Conservation (phyloP, 2,797 vertebrate genomes). For the Coregonus sp. region DNA sequence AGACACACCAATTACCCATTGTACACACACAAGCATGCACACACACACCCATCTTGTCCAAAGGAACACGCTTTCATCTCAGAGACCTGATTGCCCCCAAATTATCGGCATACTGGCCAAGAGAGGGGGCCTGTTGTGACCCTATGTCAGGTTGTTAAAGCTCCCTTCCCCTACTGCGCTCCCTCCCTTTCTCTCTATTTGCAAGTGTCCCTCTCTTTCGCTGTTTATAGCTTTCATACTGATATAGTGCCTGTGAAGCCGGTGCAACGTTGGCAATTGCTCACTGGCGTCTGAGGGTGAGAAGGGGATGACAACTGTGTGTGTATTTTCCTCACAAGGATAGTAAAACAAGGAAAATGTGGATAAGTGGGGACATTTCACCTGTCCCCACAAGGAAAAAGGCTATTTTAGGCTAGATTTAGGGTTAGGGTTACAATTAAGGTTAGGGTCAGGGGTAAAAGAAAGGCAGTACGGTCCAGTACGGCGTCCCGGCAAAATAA, state of each 20-base stretch:
- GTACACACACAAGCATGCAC: conserved; percentile 8
- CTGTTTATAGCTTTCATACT: conserved; percentile 37
- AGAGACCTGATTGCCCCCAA: conserved; percentile 26
- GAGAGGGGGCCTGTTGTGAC: conserved; percentile 4
- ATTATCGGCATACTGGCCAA: conserved; percentile 17
- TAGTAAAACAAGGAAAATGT: no score
- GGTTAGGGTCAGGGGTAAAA: no score
- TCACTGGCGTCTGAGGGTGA: conserved; percentile 16
- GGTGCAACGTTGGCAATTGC: conserved; percentile 30
- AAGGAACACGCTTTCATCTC: conserved; percentile 39
- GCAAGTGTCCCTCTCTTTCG: background rate
- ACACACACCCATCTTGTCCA: conserved; percentile 35
- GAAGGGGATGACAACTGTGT: background rate
- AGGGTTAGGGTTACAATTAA: no score
- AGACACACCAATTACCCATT: conserved; percentile 4
- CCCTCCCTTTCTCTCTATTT: background rate
- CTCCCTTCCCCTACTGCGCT: background rate
- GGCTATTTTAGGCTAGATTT: no score
- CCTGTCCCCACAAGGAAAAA: no score
- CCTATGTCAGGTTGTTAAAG: conserved; percentile 24
- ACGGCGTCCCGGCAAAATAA: no score
- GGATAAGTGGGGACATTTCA: no score
- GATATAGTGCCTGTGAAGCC: conserved; percentile 32
- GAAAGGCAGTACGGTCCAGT: no score
- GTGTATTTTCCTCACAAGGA: background rate